Percentiles rank a stretch among this genome's conserved stretches.
These are phyloP conservation scores for Microchrysa polita DNA, from an alignment of 2,888 invertebrate species.

Conservation along the genomic window DNA sequence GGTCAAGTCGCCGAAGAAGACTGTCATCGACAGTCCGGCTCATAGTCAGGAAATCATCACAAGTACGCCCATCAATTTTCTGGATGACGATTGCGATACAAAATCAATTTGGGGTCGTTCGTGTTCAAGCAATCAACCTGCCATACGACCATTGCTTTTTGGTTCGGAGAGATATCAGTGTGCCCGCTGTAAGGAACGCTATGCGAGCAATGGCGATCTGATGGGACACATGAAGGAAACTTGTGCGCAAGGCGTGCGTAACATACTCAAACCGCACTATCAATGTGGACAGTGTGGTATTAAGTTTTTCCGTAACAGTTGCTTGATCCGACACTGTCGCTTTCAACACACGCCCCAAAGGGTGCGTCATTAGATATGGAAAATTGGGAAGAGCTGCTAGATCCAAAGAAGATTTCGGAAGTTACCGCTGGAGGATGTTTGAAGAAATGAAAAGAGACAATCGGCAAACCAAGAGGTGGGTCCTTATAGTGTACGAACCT, in stretches of 20 bases:
- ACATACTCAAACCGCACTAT: slow-evolving; percentile 47
- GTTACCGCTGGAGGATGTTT: too few species aligned
- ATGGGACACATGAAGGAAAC: slow-evolving; percentile 45
- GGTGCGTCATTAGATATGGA: background rate
- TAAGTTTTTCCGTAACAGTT: slow-evolving; percentile 49
- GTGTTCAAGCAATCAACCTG: background rate
- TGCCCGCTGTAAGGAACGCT: slow-evolving; percentile 48
- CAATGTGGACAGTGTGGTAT: slow-evolving; percentile 50
- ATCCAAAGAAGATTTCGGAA: slow-evolving; percentile 11
- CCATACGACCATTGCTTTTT: slow-evolving; percentile 44
- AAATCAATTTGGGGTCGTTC: slow-evolving; percentile 24
- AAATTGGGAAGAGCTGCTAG: background rate
- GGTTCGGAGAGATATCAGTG: slow-evolving; percentile 50
- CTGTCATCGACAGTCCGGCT: slow-evolving; percentile 12
- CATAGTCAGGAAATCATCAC: slow-evolving; percentile 47
- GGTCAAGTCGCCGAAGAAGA: background rate
- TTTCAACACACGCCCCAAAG: slow-evolving; percentile 45
- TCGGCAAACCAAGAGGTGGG: background rate
- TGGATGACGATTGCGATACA: slow-evolving; percentile 46
- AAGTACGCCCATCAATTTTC: slow-evolving; percentile 50
- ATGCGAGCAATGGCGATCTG: slow-evolving; percentile 49
- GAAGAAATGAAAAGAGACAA: too few species aligned
- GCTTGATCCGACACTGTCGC: slow-evolving; percentile 47
- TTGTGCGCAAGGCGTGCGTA: slow-evolving; percentile 33
- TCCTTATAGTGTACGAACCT: background rate